Conservation (phyloP, 2,797 vertebrate genomes). For the Notolabrus celidotus region DNA sequence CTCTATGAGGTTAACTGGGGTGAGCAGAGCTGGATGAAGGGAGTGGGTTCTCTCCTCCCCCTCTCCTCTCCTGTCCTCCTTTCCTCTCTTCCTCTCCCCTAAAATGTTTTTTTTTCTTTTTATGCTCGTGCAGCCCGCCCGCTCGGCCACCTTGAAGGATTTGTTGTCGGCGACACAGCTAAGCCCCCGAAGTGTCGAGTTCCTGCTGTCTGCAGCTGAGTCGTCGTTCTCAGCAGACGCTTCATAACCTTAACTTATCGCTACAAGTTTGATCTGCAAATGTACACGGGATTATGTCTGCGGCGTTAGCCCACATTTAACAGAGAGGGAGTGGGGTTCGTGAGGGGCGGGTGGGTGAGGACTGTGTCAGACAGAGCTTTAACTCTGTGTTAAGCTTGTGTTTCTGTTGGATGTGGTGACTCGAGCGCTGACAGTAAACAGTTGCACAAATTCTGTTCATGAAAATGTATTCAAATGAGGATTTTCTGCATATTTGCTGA, state of each 20-base stretch:
- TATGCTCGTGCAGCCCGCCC: constrained; percentile 38
- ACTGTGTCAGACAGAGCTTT: constrained; percentile 42
- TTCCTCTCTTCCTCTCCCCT: constrained; percentile 21
- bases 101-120: constrained; percentile 46
- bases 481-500: background rate
- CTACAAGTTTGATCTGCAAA: constrained; percentile 80
- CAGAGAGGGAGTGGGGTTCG: constrained; percentile 43
- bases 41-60: constrained; percentile 58
- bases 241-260: constrained; percentile 80
- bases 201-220: constrained; percentile 72
- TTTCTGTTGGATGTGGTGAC: constrained; percentile 21
- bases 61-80: constrained; percentile 15
- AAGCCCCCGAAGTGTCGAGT: constrained; percentile 75
- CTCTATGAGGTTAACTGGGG: constrained; percentile 71
- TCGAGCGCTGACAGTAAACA: background rate
- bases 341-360: constrained; percentile 3
- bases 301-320: constrained; percentile 67
- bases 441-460: background rate
- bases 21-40: constrained; percentile 68
- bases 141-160: constrained; percentile 79
- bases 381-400: constrained; percentile 38
- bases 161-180: constrained; percentile 73
- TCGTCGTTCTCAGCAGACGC: constrained; percentile 70
- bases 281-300: constrained; percentile 78
- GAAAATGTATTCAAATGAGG: too few species aligned